Base-by-base conservation (phyloP, 2,888 invertebrate genomes). In the Cantharis rustica region DNA sequence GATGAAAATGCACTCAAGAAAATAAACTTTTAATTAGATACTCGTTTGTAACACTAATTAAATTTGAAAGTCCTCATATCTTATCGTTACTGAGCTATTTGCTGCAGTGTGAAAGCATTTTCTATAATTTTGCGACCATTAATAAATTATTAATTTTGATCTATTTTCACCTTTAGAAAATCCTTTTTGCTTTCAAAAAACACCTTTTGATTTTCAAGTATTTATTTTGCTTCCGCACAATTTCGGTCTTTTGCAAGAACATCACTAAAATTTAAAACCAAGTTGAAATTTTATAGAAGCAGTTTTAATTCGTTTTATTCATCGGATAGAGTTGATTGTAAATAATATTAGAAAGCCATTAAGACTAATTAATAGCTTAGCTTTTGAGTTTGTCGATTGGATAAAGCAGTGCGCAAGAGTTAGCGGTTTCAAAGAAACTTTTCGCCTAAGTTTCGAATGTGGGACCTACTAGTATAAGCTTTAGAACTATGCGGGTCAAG, bases 401-500 rank as follows among this genome's bases (percentile, higher is more conserved):
- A 47, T 72, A 69, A 61, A 72, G 69, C 47, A 68, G 61, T 73
- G 70, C 75, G 69, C 23, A 20, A 73, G 76, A 73, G 74, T 77
- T 77, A 26, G 69, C 31, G 70, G 75, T 75, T 74, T 75, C 77
- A 77, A 77, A 77, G 77, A 77, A 75, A 66, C 75, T 72, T 72
- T 31, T 70, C 26, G 73, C 75, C 70, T 68, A 77, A 77, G 77
- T 77, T 77, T 77, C 61, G 63, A 47, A 77, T 77, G 62, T 75
- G 69, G 72, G 64, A 71, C 69, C 74, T 72, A 63, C 74, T 72
- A 63, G 72, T 61, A 70, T 73, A 75, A 31, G 74, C 68, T 64
- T 68, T 66, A 64, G 69, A 77, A 77, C 77, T 77, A 75, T 75
- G 77, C 77, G 77, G 77, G 77, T 77, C 77, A 77, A 77, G 77